Evolutionary conservation across 2,888 invertebrate genomes (phyloP), one percentile per base, ranked within the genome.

Genomic region (Pristionchus entomophagus): DNA sequence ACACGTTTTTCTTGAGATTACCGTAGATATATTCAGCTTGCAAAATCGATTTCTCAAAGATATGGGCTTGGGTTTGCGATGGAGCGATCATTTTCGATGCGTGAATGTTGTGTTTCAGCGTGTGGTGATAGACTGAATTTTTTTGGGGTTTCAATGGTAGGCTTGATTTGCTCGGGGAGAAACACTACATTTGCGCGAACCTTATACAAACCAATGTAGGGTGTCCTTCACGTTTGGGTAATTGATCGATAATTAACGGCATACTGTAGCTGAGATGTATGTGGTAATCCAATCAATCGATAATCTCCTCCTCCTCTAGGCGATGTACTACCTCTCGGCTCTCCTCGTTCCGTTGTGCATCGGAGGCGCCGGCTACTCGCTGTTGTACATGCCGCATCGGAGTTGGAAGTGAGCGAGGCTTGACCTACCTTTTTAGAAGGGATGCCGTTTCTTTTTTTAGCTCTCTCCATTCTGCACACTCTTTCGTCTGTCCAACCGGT

Each of bases 321-420:
- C 94, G 85, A 98, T 98, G 97, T 95, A 95, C 86, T 98, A 98
- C 94, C 95, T 99, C 62, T 96, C 96, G 87, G 97, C 96, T 94
- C 91, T 98, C 53, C 94, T 99, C 85, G 97, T 97, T 94, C 99
- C 99, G 0, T 95, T 99, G 19, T 97, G 97, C 92, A 85, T 96
- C 38, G 95, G 95, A 35, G 97, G 98, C 6, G 98, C 99, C 12
- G 93, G 96, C 14, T 99, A 99, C 94, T 91, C 91, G 10, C 95
- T 99, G 35, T 90, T 98, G 22, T 99, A 98, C 94, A 96, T 97
- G 91, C 97, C 97, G 22, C 98, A 99, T 94, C 97, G 96, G 94
- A 97, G 97, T 5, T 93, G 92, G 97, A 49, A 56, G 84, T 83
- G 45, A 32, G 53, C 22, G 3, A 5, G 1, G 6, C 53, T 56